A percentile compares a stretch with the other conserved stretches of the same genome.
phyloP scores from a whole-genome alignment of 2,797 vertebrate species.

The Poliocrania exsul region DNA sequence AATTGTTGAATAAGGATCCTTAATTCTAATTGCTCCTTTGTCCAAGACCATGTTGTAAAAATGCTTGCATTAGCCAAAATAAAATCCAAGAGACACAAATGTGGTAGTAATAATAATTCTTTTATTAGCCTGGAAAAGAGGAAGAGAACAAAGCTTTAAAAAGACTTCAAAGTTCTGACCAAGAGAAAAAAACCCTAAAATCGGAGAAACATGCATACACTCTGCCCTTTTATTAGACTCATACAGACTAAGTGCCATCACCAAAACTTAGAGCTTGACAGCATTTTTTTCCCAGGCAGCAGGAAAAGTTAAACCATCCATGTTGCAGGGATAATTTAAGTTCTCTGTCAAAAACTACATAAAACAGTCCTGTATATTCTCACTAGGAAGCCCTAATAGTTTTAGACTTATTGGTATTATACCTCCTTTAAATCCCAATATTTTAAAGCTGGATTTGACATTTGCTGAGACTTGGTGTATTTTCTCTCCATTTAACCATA shows the following conservation, averaged over 20 bases:
- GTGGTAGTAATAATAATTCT: constrained; percentile 86
- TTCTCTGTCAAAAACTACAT: constrained; percentile 78
- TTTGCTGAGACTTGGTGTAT: constrained; percentile 62
- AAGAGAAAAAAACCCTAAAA: constrained; percentile 64
- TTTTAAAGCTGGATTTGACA: constrained; percentile 77
- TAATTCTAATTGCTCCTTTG: constrained; percentile 81
- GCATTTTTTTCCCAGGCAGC: constrained; percentile 61
- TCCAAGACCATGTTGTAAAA: constrained; percentile 78
- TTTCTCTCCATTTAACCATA: constrained; percentile 61
- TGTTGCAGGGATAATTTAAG: constrained; percentile 76
- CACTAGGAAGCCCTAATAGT: constrained; percentile 76
- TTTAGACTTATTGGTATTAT: constrained; percentile 82
- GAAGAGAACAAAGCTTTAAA: constrained; percentile 84
- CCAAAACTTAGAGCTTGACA: constrained; percentile 59
- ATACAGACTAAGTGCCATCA: constrained; percentile 76
- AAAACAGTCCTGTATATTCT: constrained; percentile 77
- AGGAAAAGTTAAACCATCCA: constrained; percentile 70
- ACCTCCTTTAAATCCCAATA: constrained; percentile 80
- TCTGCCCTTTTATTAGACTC: constrained; percentile 76
- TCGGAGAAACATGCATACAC: constrained; percentile 71
- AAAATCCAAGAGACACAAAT: constrained; percentile 84
- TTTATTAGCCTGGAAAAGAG: constrained; percentile 82
- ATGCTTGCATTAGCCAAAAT: constrained; percentile 77
- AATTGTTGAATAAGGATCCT: constrained; percentile 79
- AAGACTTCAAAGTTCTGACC: constrained; percentile 81